These are phyloP conservation scores for Morpho achilles DNA, from an alignment of 2,888 invertebrate species.

Conservation along the genomic window DNA sequence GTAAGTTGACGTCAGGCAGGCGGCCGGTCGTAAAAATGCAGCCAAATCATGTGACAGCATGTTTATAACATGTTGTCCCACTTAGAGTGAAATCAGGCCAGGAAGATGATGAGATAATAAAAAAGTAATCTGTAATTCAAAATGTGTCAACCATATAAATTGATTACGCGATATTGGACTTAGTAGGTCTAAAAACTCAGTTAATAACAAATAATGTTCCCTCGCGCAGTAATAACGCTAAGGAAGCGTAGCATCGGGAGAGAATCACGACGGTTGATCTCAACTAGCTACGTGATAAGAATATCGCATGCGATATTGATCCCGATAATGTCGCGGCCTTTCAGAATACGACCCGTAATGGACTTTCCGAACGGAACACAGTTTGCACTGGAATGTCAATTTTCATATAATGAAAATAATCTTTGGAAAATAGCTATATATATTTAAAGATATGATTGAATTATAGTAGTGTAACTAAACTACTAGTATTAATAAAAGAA, in stretches of 20 bases:
- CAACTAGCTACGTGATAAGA: slow-evolving; percentile 35
- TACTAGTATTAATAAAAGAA: no score
- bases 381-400: slow-evolving; percentile 1
- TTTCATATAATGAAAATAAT: not conserved
- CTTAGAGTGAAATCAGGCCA: no score
- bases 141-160: slow-evolving; percentile 13
- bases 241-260: slow-evolving; percentile 33
- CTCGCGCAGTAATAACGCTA: slow-evolving; percentile 33
- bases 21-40: no score
- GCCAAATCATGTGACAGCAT: no score
- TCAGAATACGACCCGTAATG: slow-evolving; percentile 20
- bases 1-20: no score
- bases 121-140: not conserved
- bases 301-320: slow-evolving; percentile 29
- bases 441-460: no score
- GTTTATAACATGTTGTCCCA: no score
- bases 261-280: slow-evolving; percentile 42
- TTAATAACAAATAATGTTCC: slow-evolving; percentile 27
- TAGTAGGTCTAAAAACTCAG: slow-evolving; percentile 23
- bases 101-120: no score
- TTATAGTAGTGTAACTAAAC: no score
- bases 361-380: slow-evolving; percentile 7
- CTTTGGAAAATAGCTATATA: no score
- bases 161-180: slow-evolving; percentile 7
- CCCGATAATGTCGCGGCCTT: slow-evolving; percentile 24